Percentiles rank a stretch among this genome's conserved stretches.
Evolutionary conservation across 2,113 vertebrate species (phyloP).

Genomic region (Cnemophilus loriae): DNA sequence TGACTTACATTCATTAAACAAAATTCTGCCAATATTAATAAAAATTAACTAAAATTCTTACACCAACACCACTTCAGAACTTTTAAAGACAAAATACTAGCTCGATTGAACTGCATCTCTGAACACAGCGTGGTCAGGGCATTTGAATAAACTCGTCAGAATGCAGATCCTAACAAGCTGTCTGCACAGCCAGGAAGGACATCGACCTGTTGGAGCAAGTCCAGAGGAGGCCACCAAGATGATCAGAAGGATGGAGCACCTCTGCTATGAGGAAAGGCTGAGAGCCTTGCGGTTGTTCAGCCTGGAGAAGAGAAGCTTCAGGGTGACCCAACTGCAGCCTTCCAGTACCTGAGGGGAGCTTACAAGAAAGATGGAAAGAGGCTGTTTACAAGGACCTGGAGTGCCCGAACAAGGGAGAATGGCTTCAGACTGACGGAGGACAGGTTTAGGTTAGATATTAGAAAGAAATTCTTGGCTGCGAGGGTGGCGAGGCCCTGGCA

Average conservation of each 20-base stretch:
- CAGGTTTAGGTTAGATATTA: neutral
- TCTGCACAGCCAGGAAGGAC: neutral
- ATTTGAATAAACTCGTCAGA: neutral
- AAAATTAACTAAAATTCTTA: neutral
- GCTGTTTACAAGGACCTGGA: neutral
- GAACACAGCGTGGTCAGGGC: neutral
- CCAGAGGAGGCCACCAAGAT: neutral
- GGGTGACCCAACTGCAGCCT: neutral
- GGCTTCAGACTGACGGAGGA: neutral
- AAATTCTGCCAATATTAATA: neutral
- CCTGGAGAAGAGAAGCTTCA: neutral
- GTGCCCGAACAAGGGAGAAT: neutral
- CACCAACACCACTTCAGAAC: accelerated
- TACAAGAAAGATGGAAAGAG: neutral
- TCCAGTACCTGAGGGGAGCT: neutral
- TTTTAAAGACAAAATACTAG: neutral
- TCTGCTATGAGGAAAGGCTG: neutral
- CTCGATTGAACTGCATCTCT: accelerated
- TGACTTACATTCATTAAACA: neutral
- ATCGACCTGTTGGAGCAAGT: neutral
- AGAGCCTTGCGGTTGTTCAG: neutral
- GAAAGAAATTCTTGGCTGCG: neutral
- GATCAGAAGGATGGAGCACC: neutral
- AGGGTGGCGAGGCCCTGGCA: neutral
- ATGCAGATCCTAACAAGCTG: neutral